Evolutionary conservation across 1,140 invertebrate species (phyloP).

Genomic region (Zophobas morio): DNA sequence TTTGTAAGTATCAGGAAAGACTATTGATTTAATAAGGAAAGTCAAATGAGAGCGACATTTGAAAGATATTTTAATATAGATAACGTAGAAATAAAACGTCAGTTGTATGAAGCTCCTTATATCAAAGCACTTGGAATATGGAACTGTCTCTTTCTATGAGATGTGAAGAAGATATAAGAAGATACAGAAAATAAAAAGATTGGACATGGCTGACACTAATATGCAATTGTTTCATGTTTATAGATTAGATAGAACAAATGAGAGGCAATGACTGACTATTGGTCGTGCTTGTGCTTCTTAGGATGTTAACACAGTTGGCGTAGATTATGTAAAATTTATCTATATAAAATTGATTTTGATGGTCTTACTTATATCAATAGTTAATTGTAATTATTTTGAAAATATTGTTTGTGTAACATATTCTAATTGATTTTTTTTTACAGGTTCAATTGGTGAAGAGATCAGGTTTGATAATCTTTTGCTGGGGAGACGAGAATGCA

Average conservation of each 20-base stretch:
- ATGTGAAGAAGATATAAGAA: not conserved
- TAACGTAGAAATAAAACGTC: slow-evolving; percentile 1
- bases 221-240: too few species aligned
- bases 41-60: slow-evolving; percentile 1
- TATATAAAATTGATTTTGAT: not conserved
- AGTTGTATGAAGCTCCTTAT: not conserved
- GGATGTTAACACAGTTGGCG: too few species aligned
- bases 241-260: too few species aligned
- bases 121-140: not conserved
- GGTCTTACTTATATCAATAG: not conserved
- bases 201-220: not conserved
- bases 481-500: slow-evolving; percentile 97
- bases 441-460: slow-evolving; percentile 81
- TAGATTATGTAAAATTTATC: too few species aligned
- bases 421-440: slow-evolving; percentile 40
- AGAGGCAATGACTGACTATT: too few species aligned
- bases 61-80: not conserved
- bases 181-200: too few species aligned
- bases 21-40: slow-evolving; percentile 8
- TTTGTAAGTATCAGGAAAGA: slow-evolving; percentile 34
- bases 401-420: too few species aligned
- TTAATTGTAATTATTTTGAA: not conserved
- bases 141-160: not conserved
- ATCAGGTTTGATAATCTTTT: slow-evolving; percentile 89
- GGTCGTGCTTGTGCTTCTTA: too few species aligned